Percentiles rank a stretch among this genome's conserved stretches.
Conservation (phyloP, 2,888 invertebrate genomes). For the Seira musarum region DNA sequence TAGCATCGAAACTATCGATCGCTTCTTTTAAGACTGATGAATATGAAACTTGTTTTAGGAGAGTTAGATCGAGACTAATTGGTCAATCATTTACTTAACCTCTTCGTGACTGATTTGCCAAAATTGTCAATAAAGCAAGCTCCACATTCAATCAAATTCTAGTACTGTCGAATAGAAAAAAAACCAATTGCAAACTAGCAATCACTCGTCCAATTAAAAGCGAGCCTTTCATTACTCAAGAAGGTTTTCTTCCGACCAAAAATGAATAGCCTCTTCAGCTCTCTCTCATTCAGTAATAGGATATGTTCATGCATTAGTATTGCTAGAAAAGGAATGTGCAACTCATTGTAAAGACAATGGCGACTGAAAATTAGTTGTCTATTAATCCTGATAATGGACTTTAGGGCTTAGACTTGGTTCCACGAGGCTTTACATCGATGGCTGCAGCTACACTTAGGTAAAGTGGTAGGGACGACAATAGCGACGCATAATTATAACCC, state of each 20-base stretch:
- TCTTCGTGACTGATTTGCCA: no score
- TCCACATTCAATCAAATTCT: no score
- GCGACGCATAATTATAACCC: background rate
- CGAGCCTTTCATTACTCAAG: background rate
- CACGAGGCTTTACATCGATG: background rate
- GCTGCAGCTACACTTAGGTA: background rate
- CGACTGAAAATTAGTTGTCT: constrained; percentile 49
- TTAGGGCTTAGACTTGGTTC: background rate
- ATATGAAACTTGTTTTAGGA: no score
- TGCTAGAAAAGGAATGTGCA: constrained; percentile 36
- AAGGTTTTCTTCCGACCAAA: background rate
- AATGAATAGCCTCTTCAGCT: background rate
- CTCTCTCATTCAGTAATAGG: no score
- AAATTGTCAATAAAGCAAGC: no score
- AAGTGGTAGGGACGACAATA: background rate
- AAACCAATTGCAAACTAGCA: background rate
- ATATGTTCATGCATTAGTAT: no score
- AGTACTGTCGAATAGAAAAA: no score
- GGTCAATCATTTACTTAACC: no score
- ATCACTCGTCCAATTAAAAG: background rate
- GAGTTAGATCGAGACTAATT: no score
- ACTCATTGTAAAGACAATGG: constrained; percentile 44
- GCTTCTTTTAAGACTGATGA: no score
- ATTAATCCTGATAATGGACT: constrained; percentile 46
- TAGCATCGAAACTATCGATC: no score